A percentile compares a stretch with the other conserved stretches of the same genome.
phyloP scores from a whole-genome alignment of 2,888 invertebrate species.

The Thumatha senex region DNA sequence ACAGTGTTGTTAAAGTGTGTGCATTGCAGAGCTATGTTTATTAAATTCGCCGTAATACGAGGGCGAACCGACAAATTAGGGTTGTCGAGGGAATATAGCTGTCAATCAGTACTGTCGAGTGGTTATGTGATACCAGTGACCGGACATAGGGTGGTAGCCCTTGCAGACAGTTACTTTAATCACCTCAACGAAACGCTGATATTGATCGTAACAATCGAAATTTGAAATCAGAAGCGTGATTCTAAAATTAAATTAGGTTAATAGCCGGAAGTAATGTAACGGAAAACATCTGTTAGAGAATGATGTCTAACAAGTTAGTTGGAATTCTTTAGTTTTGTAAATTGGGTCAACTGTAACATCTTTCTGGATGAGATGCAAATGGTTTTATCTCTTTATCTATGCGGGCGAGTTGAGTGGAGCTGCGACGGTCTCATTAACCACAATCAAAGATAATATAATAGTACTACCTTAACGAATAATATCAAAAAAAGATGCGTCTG shows the following conservation, averaged over 20 bases:
- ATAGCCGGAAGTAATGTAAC: conserved; percentile 30
- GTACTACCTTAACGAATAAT: no score
- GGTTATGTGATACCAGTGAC: conserved; percentile 56
- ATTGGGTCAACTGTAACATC: conserved; percentile 24
- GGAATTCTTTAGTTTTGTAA: conserved; percentile 23
- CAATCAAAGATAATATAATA: no score
- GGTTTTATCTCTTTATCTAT: conserved; percentile 37
- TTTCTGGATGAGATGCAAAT: conserved; percentile 22
- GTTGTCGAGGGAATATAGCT: conserved; percentile 65
- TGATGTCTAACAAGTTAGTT: conserved; percentile 15
- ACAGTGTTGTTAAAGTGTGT: conserved; percentile 52
- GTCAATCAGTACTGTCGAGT: conserved; percentile 63
- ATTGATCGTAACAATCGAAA: conserved; percentile 21
- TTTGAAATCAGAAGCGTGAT: conserved; percentile 17
- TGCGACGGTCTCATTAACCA: no score
- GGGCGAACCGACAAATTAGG: conserved; percentile 64
- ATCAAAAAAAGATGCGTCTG: no score
- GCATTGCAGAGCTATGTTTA: conserved; percentile 60
- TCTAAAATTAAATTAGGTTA: conserved; percentile 20
- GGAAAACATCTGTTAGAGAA: conserved; percentile 25
- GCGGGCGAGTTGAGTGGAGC: conserved; percentile 10
- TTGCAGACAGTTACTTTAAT: conserved; percentile 33
- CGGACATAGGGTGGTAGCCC: conserved; percentile 48
- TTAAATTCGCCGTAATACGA: conserved; percentile 69
- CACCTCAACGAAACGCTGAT: conserved; percentile 25